These are phyloP conservation scores for Triplophysa rosa DNA, from an alignment of 2,113 vertebrate species.

Conservation along the genomic window DNA sequence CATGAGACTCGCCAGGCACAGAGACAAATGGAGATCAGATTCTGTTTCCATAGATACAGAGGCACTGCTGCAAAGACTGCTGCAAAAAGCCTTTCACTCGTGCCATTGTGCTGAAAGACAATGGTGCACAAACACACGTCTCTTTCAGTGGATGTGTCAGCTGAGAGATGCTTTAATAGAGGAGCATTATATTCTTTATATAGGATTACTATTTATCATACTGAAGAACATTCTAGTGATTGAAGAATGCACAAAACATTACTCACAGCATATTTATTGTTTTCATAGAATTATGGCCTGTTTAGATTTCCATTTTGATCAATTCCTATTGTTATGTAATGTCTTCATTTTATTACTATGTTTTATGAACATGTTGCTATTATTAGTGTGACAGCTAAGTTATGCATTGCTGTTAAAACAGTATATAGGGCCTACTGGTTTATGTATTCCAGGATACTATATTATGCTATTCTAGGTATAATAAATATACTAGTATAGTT, in stretches of 20 bases:
- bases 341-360: too few species aligned
- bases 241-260: neutral
- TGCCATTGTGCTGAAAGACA: conserved; percentile 80
- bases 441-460: too few species aligned
- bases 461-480: too few species aligned
- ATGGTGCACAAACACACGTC: conserved; percentile 71
- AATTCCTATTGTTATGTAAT: neutral
- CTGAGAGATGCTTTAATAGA: conserved; percentile 58
- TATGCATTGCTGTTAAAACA: too few species aligned
- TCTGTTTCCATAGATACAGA: conserved; percentile 80
- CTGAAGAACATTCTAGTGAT: neutral
- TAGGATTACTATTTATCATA: neutral
- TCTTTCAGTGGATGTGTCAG: conserved; percentile 60
- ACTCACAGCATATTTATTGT: neutral
- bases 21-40: conserved; percentile 70
- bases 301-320: neutral
- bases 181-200: conserved; percentile 18
- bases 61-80: conserved; percentile 71
- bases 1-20: conserved; percentile 47
- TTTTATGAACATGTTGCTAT: too few species aligned
- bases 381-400: too few species aligned
- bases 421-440: too few species aligned
- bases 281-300: neutral
- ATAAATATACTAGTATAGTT: too few species aligned
- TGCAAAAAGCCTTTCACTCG: conserved; percentile 70